Percentiles rank a stretch among this genome's conserved stretches.
phyloP scores from a whole-genome alignment of 2,113 vertebrate genomes.

The Platysteira castanea region DNA sequence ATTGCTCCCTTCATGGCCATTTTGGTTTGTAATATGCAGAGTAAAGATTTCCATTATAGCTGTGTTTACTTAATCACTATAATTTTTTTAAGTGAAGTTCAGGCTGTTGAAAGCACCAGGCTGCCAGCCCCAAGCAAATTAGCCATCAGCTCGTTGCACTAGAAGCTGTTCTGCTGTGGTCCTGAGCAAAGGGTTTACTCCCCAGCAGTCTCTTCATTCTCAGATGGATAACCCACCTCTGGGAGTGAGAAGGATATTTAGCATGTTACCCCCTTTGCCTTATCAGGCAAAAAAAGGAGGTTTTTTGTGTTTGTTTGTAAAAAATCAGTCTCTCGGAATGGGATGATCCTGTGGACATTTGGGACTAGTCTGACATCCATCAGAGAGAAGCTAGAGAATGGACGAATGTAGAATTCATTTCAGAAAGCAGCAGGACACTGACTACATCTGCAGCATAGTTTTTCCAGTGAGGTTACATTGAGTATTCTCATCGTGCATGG shows the following conservation, averaged over 20 bases:
- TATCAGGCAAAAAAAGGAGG: background rate
- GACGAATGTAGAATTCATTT: conserved; percentile 3
- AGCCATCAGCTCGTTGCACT: conserved; percentile 11
- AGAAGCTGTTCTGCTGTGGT: background rate
- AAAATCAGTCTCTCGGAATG: background rate
- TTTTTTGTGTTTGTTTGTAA: background rate
- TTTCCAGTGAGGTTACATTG: conserved; percentile 17
- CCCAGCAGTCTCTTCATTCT: background rate
- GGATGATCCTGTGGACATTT: background rate
- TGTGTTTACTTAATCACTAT: conserved; percentile 66
- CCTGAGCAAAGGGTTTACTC: background rate
- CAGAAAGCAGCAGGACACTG: background rate
- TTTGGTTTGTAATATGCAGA: conserved; percentile 67
- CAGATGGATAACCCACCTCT: background rate
- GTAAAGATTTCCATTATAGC: conserved; percentile 68
- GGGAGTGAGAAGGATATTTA: background rate
- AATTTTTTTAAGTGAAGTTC: conserved; percentile 62
- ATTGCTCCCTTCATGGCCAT: conserved; percentile 65
- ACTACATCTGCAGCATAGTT: background rate
- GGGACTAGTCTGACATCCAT: background rate
- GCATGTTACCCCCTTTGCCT: background rate
- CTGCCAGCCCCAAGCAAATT: conserved; percentile 36
- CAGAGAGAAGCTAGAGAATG: background rate
- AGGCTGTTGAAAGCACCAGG: conserved; percentile 28
- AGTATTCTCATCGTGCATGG: conserved; percentile 14